phyloP scores from a whole-genome alignment of 2,888 invertebrate species.

The Caenorhabditis japonica region DNA sequence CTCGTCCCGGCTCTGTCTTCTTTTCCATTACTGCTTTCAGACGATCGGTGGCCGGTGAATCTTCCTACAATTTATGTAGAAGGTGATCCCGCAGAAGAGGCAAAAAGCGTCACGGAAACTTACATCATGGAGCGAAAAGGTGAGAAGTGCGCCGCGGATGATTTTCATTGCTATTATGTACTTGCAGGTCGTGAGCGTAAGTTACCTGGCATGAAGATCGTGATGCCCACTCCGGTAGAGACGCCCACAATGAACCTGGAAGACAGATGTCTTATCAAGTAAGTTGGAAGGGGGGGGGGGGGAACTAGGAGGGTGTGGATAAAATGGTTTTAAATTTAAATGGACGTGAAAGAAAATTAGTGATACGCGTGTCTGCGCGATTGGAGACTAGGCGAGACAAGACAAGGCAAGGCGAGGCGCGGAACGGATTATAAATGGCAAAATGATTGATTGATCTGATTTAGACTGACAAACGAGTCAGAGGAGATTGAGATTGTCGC shows the following conservation, averaged over 20 bases:
- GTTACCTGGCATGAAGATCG: slow-evolving; percentile 54
- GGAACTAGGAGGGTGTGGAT: no score
- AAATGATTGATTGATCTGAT: slow-evolving; percentile 21
- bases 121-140: slow-evolving; percentile 51
- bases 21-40: slow-evolving; percentile 17
- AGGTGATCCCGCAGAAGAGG: not conserved
- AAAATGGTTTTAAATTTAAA: slow-evolving; percentile 15
- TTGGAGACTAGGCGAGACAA: no score
- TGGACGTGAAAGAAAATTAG: not conserved
- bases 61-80: slow-evolving; percentile 41
- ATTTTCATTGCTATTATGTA: not conserved
- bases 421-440: not conserved
- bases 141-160: not conserved
- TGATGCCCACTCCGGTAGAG: slow-evolving; percentile 62
- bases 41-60: slow-evolving; percentile 22
- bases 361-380: slow-evolving; percentile 30
- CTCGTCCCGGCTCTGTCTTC: slow-evolving; percentile 16
- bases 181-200: slow-evolving; percentile 49
- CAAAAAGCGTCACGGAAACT: slow-evolving; percentile 13
- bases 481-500: slow-evolving; percentile 64
- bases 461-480: slow-evolving; percentile 60
- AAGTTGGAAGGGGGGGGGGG: no score
- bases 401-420: no score
- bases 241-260: slow-evolving; percentile 84
- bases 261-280: slow-evolving; percentile 74